Evolutionary conservation across 2,797 vertebrate species (phyloP).

Genomic region (Notolepis coatsorum): DNA sequence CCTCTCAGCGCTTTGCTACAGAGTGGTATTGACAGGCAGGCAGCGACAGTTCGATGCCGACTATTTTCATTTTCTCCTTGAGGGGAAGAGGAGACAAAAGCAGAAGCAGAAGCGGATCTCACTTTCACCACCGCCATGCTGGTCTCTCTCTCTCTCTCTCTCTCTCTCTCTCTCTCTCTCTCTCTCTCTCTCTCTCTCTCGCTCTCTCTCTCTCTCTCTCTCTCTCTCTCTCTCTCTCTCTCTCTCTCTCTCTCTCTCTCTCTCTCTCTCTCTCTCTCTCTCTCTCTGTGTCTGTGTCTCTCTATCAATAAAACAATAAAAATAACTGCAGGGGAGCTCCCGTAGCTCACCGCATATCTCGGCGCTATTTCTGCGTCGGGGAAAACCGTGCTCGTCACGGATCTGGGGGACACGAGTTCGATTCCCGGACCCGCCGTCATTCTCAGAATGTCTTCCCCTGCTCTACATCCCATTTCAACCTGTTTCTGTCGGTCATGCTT

Average conservation of each 20-base stretch:
- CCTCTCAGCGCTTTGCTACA: conserved; percentile 58
- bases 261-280: not conserved
- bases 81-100: conserved; percentile 63
- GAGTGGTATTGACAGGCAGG: conserved; percentile 61
- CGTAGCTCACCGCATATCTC: too few relatives aligned
- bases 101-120: conserved; percentile 48
- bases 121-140: conserved; percentile 37
- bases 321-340: too few relatives aligned
- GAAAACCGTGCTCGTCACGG: too few relatives aligned
- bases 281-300: conserved; percentile 7
- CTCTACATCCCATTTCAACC: too few relatives aligned
- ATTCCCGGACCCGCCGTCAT: too few relatives aligned
- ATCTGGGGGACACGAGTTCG: too few relatives aligned
- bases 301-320: too few relatives aligned
- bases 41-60: conserved; percentile 54
- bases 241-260: conserved; percentile 22
- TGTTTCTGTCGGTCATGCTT: too few relatives aligned
- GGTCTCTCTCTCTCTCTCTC: conserved; percentile 15
- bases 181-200: conserved; percentile 21
- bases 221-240: conserved; percentile 22
- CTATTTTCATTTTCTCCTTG: conserved; percentile 72
- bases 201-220: not conserved
- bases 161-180: conserved; percentile 6
- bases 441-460: too few relatives aligned
- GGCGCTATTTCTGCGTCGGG: too few relatives aligned